Conservation (phyloP, 2,113 vertebrate species). For the Cyphomyrus discorhynchus region DNA sequence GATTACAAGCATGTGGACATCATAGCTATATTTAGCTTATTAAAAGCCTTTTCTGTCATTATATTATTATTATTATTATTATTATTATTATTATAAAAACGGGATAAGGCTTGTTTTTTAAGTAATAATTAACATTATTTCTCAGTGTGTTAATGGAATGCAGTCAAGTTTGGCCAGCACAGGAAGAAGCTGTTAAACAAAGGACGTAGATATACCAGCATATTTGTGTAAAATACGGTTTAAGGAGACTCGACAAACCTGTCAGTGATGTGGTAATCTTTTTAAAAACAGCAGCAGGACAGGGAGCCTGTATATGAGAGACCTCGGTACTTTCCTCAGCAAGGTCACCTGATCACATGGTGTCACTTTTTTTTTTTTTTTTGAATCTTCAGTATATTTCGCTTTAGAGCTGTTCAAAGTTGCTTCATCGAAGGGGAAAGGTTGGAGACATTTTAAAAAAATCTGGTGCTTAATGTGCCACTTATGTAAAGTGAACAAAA, state of each 20-base stretch:
- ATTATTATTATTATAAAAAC: not conserved
- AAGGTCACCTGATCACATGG: constrained; percentile 34
- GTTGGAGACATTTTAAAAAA: not conserved
- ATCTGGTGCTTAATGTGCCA: not conserved
- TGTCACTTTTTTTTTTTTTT: constrained; percentile 25
- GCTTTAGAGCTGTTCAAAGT: constrained; percentile 3
- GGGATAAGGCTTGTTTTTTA: not conserved
- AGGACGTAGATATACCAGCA: not conserved
- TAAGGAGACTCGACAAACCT: not conserved
- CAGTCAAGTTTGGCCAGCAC: not conserved
- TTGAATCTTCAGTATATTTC: too few species aligned
- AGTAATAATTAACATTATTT: not conserved
- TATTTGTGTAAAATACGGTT: not conserved
- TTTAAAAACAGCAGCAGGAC: constrained; percentile 39
- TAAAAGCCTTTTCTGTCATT: not conserved
- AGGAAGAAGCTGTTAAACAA: not conserved
- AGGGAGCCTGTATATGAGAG: constrained; percentile 14
- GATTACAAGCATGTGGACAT: not conserved
- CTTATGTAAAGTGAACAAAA: not conserved
- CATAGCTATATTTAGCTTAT: not conserved
- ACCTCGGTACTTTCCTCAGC: constrained; percentile 28
- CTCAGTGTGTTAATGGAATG: not conserved
- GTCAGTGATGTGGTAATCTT: constrained; percentile 20
- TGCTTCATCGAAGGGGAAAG: not conserved
- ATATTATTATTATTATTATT: not conserved